Percentiles rank a stretch among this genome's conserved stretches.
These are phyloP conservation scores for Argya squamiceps DNA, from an alignment of 2,797 vertebrate genomes.

Conservation along the genomic window DNA sequence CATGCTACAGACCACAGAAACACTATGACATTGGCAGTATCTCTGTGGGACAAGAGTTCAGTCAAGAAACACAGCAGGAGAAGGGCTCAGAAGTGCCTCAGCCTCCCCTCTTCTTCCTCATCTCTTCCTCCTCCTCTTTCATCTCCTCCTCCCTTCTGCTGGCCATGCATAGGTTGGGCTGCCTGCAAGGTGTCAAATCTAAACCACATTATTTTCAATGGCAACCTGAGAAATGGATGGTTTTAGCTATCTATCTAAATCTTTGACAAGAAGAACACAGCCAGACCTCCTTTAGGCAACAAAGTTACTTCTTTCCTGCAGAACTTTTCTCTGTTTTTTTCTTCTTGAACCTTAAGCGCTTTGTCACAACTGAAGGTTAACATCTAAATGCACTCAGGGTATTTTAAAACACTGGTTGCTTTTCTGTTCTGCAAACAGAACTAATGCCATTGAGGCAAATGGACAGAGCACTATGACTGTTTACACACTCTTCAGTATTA, in stretches of 20 bases:
- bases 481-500: background rate
- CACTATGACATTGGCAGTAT: background rate
- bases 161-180: background rate
- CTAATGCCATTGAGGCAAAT: background rate
- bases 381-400: background rate
- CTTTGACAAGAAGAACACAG: background rate
- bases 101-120: background rate
- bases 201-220: background rate
- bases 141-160: background rate
- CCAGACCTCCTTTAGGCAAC: background rate
- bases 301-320: background rate
- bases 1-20: background rate
- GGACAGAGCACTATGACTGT: background rate
- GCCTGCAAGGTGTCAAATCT: background rate
- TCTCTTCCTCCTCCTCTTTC: background rate
- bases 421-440: background rate
- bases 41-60: background rate
- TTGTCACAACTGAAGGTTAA: background rate
- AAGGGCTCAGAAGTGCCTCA: background rate
- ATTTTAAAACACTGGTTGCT: background rate
- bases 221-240: background rate
- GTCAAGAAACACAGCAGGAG: background rate
- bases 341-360: background rate
- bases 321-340: background rate
- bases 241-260: background rate